These are phyloP conservation scores for Lycophotia porphyrea DNA, from an alignment of 2,888 invertebrate species.

Conservation along the genomic window DNA sequence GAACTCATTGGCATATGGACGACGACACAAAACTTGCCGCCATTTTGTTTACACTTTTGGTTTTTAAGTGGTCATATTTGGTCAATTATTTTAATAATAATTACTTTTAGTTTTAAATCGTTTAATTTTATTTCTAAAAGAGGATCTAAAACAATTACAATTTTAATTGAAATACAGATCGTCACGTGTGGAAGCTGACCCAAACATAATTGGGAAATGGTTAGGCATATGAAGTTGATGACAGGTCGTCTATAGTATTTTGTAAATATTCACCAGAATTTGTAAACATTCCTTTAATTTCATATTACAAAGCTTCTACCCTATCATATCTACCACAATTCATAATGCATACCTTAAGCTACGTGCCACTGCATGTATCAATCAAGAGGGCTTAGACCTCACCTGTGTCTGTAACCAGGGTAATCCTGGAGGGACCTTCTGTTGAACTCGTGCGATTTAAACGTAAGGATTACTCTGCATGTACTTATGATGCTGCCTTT, in stretches of 20 bases:
- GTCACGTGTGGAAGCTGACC: too few relatives aligned
- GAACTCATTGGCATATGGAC: constrained; percentile 75
- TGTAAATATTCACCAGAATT: not conserved
- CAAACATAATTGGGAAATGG: not conserved
- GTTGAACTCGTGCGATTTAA: constrained; percentile 9
- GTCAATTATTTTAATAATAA: not conserved
- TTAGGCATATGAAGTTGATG: not conserved
- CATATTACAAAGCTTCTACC: not conserved
- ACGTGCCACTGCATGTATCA: constrained; percentile 24
- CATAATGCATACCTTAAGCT: constrained; percentile 2
- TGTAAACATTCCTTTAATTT: not conserved
- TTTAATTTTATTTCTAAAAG: not conserved
- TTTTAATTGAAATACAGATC: not conserved
- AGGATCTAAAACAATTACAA: not conserved
- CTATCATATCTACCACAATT: not conserved
- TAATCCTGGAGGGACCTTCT: constrained; percentile 20
- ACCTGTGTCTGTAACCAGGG: not conserved
- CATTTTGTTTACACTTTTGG: constrained; percentile 33
- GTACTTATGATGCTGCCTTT: not conserved
- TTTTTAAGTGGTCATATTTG: constrained; percentile 45
- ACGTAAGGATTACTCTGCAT: not conserved
- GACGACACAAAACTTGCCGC: constrained; percentile 10
- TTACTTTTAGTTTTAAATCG: not conserved
- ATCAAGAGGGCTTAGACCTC: constrained; percentile 45
- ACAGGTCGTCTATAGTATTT: not conserved